Base-by-base conservation (phyloP, 2,113 vertebrate species). In the Pseudopipra pipra region DNA sequence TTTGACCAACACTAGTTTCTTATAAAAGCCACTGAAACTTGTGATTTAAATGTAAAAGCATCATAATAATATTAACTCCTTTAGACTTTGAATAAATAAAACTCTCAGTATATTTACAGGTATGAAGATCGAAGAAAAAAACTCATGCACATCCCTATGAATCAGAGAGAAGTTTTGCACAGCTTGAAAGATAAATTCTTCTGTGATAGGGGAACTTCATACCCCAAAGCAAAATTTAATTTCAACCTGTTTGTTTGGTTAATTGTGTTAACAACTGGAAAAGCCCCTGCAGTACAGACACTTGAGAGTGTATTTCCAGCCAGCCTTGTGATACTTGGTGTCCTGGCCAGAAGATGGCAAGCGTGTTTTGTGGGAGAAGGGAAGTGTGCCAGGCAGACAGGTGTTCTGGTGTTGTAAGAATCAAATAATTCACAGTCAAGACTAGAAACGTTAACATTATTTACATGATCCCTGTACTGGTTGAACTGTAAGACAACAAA, bases 301-400 rank as follows among this genome's bases (percentile, higher is more conserved):
- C 47, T 17, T 25, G 14, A 2, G 8, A 44, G 35, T 7, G 39
- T 15, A 1, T 62, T 85, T 87, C 77, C 70, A 89, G 76, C 17
- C 35, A 67, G 39, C 24, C 10, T 24, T 0, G 2, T 2, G 37
- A 7, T 65, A 39, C 73, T 46, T 18, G n/a, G 59, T 51, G 61
- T 35, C 68, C 55, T 89, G 94, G 87, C 97, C 97, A 97, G 97
- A 35, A 97, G 97, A 67, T 97, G 97, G 96, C 95, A 97, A 93
- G 51, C 92, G 22, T 89, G 93, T 74, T 91, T 94, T 95, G 94
- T 51, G 76, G 41, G 47, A 97, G 52, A 85, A 82, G 51, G 65
- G 41, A 65, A 56, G 55, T 17, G 39, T 71, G 85, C 75, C 90
- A 74, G 17, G 20, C 58, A 56, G 67, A 12, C 63, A 43, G n/a